Base-by-base conservation (phyloP, 2,888 invertebrate species). In the Lasioglossum leucozonium region DNA sequence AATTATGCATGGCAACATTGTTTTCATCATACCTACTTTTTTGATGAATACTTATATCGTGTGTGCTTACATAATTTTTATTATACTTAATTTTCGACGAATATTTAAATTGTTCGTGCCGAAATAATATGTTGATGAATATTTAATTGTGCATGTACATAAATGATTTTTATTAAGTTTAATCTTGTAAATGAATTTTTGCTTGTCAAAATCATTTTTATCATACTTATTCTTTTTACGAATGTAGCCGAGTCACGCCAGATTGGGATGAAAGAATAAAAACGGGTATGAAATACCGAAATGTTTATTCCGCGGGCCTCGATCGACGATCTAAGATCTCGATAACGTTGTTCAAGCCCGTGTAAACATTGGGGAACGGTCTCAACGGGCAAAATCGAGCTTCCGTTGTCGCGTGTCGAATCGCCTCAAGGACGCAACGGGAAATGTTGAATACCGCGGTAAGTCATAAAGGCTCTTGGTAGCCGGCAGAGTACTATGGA, bases 361-460 rank as follows among this genome's bases (percentile, higher is more conserved):
- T 84, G 84, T 87, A 87, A 89, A 86, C 81, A 85, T n/a, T 72
- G 74, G 42, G 55, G n/a, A 78, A 81, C 58, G 74, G 58, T 55
- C 58, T 42, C 44, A 79, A 65, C 79, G 82, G 78, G 18, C 69
- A 55, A 55, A 74, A 30, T 82, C 71, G 6, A 72, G 87, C 71
- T 79, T 87, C 72, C 79, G 77, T 82, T 78, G 81, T 82, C 51
- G 72, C 71, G 30, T 42, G 37, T 47, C 71, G 78, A 84, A 81
- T 77, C 71, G 79, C 85, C 47, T 79, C 83, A 90, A 90, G 90
- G 90, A 79, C 89, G 58, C 26, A 73, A 18, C 67, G 77, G 40
- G 85, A 81, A 88, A 47, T 58, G 47, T 67, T 67, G 71, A 72
- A 72, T 81, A 69, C 69, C 72, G 58, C 11, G 79, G 76, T 55